Evolutionary conservation across 2,888 invertebrate genomes (phyloP).

Genomic region (Prostheceraeus crozeri): DNA sequence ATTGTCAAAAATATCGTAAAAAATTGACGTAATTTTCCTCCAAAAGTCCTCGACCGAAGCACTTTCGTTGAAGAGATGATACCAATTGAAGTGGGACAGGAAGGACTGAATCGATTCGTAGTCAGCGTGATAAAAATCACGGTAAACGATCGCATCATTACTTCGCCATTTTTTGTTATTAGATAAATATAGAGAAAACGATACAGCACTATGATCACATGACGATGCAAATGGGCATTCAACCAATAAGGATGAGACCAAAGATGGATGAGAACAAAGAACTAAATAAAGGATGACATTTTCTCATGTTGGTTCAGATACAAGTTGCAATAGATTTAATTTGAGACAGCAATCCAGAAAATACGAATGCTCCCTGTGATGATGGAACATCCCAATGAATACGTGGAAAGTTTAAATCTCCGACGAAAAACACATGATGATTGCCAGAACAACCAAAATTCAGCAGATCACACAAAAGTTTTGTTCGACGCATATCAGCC

Average conservation of each 20-base stretch:
- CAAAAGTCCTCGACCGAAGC: too few relatives aligned
- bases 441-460: too few relatives aligned
- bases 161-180: too few relatives aligned
- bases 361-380: background rate
- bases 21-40: too few relatives aligned
- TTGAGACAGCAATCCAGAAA: conserved; percentile 2
- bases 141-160: too few relatives aligned
- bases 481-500: too few relatives aligned
- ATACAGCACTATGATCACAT: conserved; percentile 22
- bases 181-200: conserved; percentile 23
- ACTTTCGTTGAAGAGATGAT: too few relatives aligned
- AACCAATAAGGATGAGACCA: background rate
- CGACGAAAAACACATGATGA: conserved; percentile 7
- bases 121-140: conserved; percentile 21
- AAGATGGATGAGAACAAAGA: conserved; percentile 7
- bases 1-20: too few relatives aligned
- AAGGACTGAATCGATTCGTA: conserved; percentile 21
- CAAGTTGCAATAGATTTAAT: conserved; percentile 3
- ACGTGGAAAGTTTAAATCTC: conserved; percentile 12
- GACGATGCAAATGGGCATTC: background rate
- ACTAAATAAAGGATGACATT: conserved; percentile 11
- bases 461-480: too few relatives aligned
- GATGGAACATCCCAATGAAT: conserved; percentile 6
- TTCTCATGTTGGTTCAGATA: background rate
- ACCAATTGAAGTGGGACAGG: conserved; percentile 23